These are phyloP conservation scores for Encarsia formosa DNA, from an alignment of 2,888 invertebrate species.

Conservation along the genomic window DNA sequence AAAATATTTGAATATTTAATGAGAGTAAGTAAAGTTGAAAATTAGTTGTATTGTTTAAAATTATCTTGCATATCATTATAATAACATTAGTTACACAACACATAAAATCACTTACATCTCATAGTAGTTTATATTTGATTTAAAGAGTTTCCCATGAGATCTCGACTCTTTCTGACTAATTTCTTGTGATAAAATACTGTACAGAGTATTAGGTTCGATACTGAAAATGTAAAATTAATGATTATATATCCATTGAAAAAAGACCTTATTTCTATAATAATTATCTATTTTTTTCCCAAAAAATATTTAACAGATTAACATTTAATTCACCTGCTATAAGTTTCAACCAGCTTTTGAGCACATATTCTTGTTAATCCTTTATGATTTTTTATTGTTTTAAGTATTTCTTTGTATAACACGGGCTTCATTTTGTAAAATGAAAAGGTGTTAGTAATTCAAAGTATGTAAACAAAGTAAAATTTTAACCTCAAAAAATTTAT, in stretches of 20 bases:
- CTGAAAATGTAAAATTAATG: constrained; percentile 6
- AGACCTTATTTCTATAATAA: no score
- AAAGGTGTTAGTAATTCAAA: background rate
- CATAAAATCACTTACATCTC: constrained; percentile 49
- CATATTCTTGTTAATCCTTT: constrained; percentile 60
- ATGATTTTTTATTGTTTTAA: constrained; percentile 57
- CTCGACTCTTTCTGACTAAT: constrained; percentile 63
- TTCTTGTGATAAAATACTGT: constrained; percentile 65
- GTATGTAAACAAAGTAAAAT: constrained; percentile 11
- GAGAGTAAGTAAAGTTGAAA: background rate
- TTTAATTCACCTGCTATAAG: constrained; percentile 56
- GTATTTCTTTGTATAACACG: constrained; percentile 54
- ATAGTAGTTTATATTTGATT: constrained; percentile 57
- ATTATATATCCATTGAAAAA: no score
- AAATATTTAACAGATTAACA: no score
- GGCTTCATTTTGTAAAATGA: constrained; percentile 37
- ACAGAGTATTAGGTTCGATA: constrained; percentile 6
- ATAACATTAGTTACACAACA: background rate
- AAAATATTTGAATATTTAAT: no score
- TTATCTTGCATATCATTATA: background rate
- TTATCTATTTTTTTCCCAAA: no score
- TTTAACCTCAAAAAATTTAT: background rate
- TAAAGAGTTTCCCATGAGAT: constrained; percentile 60
- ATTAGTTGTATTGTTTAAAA: background rate
- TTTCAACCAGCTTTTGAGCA: constrained; percentile 57